These are phyloP conservation scores for Hormaphis cornu DNA, from an alignment of 1,140 invertebrate species.

Conservation along the genomic window DNA sequence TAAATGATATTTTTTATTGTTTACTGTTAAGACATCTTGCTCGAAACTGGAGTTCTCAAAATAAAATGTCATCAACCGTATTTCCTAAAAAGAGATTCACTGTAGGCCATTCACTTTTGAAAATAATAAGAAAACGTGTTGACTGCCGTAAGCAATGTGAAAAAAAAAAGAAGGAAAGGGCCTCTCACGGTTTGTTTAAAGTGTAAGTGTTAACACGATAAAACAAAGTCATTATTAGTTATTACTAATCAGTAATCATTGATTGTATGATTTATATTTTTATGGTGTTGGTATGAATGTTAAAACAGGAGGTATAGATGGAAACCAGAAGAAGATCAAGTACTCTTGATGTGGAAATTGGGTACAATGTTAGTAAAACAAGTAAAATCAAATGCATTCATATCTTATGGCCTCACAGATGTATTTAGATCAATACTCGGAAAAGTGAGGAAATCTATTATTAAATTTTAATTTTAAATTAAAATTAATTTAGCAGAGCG, in stretches of 20 bases:
- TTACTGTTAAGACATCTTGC: conserved; percentile 3
- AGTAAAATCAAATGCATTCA: conserved; percentile 9
- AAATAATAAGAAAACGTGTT: background rate
- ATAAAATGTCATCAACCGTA: background rate
- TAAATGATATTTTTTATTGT: background rate
- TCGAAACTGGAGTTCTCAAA: conserved; percentile 15
- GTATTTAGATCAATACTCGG: conserved; percentile 7
- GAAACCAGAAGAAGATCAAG: conserved; percentile 9
- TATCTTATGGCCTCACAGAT: conserved; percentile 24
- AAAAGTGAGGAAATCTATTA: background rate
- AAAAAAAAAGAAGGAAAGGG: background rate
- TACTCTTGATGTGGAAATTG: conserved; percentile 14
- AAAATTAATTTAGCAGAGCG: too few relatives aligned
- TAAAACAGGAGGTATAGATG: conserved; percentile 8
- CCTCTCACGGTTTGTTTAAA: background rate
- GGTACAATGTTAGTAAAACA: conserved; percentile 12
- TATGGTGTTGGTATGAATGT: too few relatives aligned
- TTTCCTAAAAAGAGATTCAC: background rate
- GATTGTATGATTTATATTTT: too few relatives aligned
- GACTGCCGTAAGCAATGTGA: background rate
- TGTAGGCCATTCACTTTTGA: background rate
- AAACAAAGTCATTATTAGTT: background rate
- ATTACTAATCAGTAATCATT: background rate
- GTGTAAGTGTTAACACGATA: background rate
- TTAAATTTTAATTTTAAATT: too few relatives aligned